These are phyloP conservation scores for Pristiophorus japonicus DNA, from an alignment of 2,113 vertebrate genomes.

Conservation along the genomic window DNA sequence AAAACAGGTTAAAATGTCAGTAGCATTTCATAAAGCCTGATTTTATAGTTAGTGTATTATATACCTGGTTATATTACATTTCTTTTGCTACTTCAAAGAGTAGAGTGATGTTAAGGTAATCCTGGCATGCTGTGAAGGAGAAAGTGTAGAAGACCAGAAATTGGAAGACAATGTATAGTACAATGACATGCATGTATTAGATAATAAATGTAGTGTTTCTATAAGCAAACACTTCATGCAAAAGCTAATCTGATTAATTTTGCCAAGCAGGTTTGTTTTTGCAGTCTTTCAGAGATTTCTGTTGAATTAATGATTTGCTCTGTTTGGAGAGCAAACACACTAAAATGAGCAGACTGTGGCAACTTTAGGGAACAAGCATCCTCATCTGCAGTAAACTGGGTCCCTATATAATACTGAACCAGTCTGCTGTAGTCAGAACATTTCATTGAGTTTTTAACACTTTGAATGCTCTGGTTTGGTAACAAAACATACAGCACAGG, in stretches of 20 bases:
- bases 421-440: background rate
- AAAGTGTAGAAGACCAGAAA: background rate
- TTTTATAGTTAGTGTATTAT: background rate
- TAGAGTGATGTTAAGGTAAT: background rate
- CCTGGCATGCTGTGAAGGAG: background rate
- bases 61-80: background rate
- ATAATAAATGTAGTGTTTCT: conserved; percentile 26
- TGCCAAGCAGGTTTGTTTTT: conserved; percentile 31
- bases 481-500: background rate
- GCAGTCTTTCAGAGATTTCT: conserved; percentile 21
- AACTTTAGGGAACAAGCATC: background rate
- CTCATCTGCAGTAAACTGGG: background rate
- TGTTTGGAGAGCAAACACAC: conserved; percentile 33
- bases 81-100: background rate
- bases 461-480: background rate
- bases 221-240: conserved; percentile 30
- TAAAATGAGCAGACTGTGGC: conserved; percentile 15
- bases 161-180: background rate
- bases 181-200: background rate
- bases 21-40: background rate
- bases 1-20: conserved; percentile 32
- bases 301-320: conserved; percentile 32
- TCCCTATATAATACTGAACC: conserved; percentile 1
- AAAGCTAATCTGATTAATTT: conserved; percentile 32
- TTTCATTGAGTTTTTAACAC: background rate